Base-by-base conservation (phyloP, 2,113 vertebrate species). In the Sclerurus mexicanus region DNA sequence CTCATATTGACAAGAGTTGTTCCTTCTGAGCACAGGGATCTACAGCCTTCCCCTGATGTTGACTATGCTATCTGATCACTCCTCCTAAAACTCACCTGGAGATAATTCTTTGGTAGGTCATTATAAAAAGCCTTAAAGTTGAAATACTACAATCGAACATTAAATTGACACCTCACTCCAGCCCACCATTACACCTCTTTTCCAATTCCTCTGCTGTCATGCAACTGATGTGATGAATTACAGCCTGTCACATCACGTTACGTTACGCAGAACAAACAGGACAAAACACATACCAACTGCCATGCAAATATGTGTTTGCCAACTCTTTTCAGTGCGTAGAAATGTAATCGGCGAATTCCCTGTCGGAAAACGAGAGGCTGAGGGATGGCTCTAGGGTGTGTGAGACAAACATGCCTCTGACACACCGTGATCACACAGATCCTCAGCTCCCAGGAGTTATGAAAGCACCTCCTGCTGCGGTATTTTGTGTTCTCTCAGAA, bases 251-350 rank as follows among this genome's bases (percentile, higher is more conserved):
- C 89, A 97, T 96, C 96, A 90, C 49, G 59, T 98, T 97, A 97
- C 23, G 3, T 95, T 93, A 91, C 5, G 22, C 85, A 95, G 92
- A 95, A 68, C 96, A 96, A 97, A 96, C 95, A 98, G 95, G 97
- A 97, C 95, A 97, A 95, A 97, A 94, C 95, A 95, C 96, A 98
- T 97, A 97, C 96, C 96, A 95, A 71, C 95, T 96, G 95, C 97
- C 97, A 96, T 37, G 95, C 95, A 97, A 98, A 90, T 90, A 97
- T 94, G 92, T 63, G 71, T 96, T 96, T 97, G 96, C 96, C 96
- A 97, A 58, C 35, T 55, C 75, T 96, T 33, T 95, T 77, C 44
- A 23, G 77, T 1, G 40, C 12, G 12, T 77, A 89, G 95, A 84
- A 96, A 81, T 14, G 66, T 72, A 63, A 9, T 27, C 0, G 0